Conservation (phyloP, 2,113 vertebrate species). For the Myotis lucifugus region DNA sequence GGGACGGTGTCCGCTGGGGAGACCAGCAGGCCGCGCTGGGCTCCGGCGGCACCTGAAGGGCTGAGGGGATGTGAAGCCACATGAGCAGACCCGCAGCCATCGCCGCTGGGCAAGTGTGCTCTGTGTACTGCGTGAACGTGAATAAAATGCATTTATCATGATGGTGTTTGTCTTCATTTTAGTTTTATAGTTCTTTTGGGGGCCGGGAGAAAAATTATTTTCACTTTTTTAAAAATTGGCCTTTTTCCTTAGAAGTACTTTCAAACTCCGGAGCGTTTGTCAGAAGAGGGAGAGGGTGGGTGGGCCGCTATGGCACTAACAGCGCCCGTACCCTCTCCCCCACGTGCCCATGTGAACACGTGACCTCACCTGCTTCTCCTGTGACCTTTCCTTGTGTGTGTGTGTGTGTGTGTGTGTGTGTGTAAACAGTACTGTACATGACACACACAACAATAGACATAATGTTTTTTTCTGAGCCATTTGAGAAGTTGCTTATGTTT, state of each 20-base stretch:
- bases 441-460: background rate
- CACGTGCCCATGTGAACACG: background rate
- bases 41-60: background rate
- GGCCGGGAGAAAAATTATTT: background rate
- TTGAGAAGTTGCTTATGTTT: background rate
- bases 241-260: constrained; percentile 40
- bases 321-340: too few species aligned
- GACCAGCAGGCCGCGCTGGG: background rate
- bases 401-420: fast-evolving
- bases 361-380: background rate
- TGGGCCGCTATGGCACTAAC: background rate
- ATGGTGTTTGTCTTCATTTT: background rate
- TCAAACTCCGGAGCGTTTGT: background rate
- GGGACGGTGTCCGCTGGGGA: background rate
- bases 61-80: background rate
- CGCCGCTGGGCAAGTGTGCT: background rate
- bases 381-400: background rate
- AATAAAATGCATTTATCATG: background rate
- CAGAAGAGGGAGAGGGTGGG: background rate
- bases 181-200: background rate
- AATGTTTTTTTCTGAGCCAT: background rate
- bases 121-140: background rate
- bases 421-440: background rate
- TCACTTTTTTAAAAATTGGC: background rate
- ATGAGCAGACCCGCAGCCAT: background rate